Evolutionary conservation across 2,113 vertebrate species (phyloP).

Genomic region (Lepisosteus oculatus): DNA sequence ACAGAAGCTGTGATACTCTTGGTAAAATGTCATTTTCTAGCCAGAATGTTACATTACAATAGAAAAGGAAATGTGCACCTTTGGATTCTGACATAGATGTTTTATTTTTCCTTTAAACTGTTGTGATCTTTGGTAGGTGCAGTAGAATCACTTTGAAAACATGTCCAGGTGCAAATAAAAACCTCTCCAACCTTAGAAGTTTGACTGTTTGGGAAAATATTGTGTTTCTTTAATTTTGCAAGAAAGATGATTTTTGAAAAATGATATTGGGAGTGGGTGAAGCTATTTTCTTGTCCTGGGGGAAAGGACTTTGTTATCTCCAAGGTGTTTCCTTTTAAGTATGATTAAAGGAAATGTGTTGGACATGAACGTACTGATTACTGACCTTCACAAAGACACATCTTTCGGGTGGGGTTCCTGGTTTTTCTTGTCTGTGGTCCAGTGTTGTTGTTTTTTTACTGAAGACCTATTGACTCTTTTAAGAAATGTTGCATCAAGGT

Average conservation of each 20-base stretch:
- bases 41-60: slow-evolving; percentile 6
- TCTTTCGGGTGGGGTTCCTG: slow-evolving; percentile 42
- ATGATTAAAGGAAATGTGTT: slow-evolving; percentile 54
- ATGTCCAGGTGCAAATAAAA: slow-evolving; percentile 9
- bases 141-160: slow-evolving; percentile 14
- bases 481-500: not conserved
- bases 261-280: slow-evolving; percentile 39
- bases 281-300: slow-evolving; percentile 35
- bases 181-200: not conserved
- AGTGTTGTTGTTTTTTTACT: not conserved
- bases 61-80: slow-evolving; percentile 9
- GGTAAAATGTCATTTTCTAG: slow-evolving; percentile 28
- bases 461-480: not conserved
- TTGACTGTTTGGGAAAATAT: not conserved
- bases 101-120: slow-evolving; percentile 7
- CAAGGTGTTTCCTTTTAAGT: slow-evolving; percentile 69
- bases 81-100: not conserved
- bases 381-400: slow-evolving; percentile 39
- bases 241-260: slow-evolving; percentile 2
- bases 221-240: not conserved
- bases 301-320: slow-evolving; percentile 49
- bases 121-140: not conserved
- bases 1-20: slow-evolving; percentile 7
- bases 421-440: not conserved
- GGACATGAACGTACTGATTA: slow-evolving; percentile 52